Conservation (phyloP, 2,113 vertebrate species). For the Atlantisia rogersi region DNA sequence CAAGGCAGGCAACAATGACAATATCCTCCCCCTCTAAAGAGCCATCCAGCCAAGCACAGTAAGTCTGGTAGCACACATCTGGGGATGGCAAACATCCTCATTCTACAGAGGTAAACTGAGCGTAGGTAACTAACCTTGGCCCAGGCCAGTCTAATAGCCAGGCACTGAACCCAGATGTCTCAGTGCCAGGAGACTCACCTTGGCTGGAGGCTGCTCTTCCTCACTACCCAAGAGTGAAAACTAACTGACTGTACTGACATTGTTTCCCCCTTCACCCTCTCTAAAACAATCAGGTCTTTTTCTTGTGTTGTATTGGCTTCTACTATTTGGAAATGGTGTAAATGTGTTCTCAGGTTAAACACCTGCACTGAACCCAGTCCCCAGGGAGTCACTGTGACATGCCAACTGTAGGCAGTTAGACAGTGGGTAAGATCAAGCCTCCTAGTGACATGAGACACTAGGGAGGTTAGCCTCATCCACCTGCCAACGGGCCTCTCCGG, state of each 20-base stretch:
- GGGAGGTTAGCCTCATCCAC: constrained; percentile 90
- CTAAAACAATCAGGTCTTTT: neutral
- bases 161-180: neutral
- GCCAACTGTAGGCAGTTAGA: constrained; percentile 63
- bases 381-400: constrained; percentile 63
- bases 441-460: constrained; percentile 46
- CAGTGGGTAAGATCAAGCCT: constrained; percentile 29
- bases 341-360: neutral
- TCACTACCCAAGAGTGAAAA: neutral
- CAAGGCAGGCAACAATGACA: neutral
- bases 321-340: neutral
- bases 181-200: neutral
- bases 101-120: neutral
- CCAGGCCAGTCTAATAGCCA: neutral
- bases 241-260: neutral
- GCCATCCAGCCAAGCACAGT: neutral
- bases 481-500: constrained; percentile 87
- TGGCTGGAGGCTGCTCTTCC: fast-evolving
- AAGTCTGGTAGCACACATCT: neutral
- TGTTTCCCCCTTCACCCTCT: neutral
- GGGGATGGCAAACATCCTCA: neutral
- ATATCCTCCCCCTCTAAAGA: neutral
- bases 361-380: neutral
- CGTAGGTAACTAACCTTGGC: neutral
- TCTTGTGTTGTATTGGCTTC: neutral